Evolutionary conservation across 1,140 invertebrate species (phyloP).

Genomic region (Drosophila dunni): DNA sequence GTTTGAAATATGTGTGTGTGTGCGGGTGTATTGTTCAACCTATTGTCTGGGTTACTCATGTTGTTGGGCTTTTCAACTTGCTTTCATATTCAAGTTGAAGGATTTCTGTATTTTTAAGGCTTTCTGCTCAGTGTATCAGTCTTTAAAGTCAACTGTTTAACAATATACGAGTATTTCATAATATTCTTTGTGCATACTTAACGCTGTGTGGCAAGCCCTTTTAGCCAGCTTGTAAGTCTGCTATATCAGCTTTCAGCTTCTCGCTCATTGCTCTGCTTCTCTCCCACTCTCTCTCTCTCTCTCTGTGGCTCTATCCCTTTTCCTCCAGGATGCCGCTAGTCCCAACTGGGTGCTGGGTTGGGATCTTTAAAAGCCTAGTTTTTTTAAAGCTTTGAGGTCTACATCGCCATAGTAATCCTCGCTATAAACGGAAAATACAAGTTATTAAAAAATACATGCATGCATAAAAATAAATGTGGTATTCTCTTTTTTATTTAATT

Average conservation of each 20-base stretch:
- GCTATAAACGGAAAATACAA: constrained; percentile 86
- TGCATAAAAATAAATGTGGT: constrained; percentile 23
- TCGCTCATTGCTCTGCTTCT: constrained; percentile 9
- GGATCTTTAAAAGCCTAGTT: constrained; percentile 88
- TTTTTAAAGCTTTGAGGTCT: constrained; percentile 92
- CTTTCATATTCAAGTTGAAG: constrained; percentile 15
- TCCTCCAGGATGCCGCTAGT: constrained; percentile 2
- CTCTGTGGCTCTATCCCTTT: no score
- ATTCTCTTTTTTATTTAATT: neutral
- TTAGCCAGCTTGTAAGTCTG: constrained; percentile 65
- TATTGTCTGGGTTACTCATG: constrained; percentile 42
- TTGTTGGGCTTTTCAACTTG: constrained; percentile 15
- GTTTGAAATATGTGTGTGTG: neutral
- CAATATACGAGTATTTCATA: constrained; percentile 46
- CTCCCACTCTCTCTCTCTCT: no score
- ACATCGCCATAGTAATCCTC: constrained; percentile 94
- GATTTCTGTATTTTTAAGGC: constrained; percentile 37
- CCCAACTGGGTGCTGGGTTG: constrained; percentile 40
- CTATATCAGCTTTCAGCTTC: constrained; percentile 37
- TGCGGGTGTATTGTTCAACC: constrained; percentile 9
- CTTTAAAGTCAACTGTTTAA: constrained; percentile 74
- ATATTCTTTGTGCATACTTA: constrained; percentile 60
- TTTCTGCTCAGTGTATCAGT: constrained; percentile 50
- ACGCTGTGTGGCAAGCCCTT: constrained; percentile 77
- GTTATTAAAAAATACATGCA: constrained; percentile 60